A percentile compares a stretch with the other conserved stretches of the same genome.
phyloP scores from a whole-genome alignment of 2,888 invertebrate genomes.

The Ceramica pisi region DNA sequence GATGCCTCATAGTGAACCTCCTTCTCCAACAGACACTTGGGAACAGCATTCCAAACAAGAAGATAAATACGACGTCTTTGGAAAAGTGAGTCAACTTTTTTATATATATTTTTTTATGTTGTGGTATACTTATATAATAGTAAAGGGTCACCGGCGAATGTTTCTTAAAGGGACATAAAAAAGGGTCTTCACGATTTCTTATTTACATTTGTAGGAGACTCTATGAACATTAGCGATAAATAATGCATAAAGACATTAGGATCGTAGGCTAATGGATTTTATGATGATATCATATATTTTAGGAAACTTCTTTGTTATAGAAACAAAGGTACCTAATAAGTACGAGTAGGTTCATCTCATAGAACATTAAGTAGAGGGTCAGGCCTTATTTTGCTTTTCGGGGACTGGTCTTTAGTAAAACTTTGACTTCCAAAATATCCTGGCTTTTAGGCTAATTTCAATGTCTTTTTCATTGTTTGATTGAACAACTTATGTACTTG shows the following conservation, averaged over 20 bases:
- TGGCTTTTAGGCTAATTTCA: too few relatives aligned
- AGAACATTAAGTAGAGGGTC: too few relatives aligned
- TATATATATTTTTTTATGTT: not conserved
- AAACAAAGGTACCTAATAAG: too few relatives aligned
- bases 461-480: too few relatives aligned
- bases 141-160: constrained; percentile 4
- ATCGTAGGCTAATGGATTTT: not conserved
- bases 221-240: not conserved
- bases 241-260: constrained; percentile 18
- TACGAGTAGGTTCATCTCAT: too few relatives aligned
- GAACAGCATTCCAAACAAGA: constrained; percentile 85
- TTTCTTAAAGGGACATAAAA: constrained; percentile 4
- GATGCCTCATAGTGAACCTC: constrained; percentile 87
- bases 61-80: constrained; percentile 90
- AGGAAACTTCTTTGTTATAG: not conserved
- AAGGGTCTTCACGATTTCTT: not conserved
- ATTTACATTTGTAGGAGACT: not conserved
- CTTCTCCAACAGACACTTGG: constrained; percentile 85
- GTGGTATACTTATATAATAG: not conserved
- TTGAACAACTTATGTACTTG: too few relatives aligned
- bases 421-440: too few relatives aligned
- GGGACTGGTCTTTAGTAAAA: too few relatives aligned
- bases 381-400: too few relatives aligned
- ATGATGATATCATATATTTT: not conserved
- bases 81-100: constrained; percentile 85